Evolutionary conservation across 2,797 vertebrate genomes (phyloP).

Genomic region (Chelidonichthys spinosus): DNA sequence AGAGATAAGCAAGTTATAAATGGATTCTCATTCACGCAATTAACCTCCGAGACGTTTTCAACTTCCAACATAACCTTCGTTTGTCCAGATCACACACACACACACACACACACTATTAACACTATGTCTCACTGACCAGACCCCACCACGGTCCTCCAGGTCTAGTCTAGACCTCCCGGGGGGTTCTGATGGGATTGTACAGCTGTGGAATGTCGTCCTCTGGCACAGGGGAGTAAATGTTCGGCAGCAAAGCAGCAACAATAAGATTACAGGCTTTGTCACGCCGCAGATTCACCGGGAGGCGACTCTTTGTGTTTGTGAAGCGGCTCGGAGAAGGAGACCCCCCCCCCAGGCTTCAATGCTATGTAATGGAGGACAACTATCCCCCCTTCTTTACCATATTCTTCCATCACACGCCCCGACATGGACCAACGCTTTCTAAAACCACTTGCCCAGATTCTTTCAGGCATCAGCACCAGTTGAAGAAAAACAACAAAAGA

Average conservation of each 20-base stretch:
- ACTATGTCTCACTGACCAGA: constrained; percentile 29
- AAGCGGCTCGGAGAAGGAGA: constrained; percentile 37
- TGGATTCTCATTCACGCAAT: background rate
- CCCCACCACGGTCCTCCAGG: constrained; percentile 37
- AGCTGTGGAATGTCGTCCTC: constrained; percentile 66
- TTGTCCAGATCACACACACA: constrained; percentile 17
- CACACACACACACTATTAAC: constrained; percentile 5
- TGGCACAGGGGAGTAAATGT: constrained; percentile 55
- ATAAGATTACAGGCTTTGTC: constrained; percentile 68
- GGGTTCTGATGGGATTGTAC: constrained; percentile 53
- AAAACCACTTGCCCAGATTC: constrained; percentile 18
- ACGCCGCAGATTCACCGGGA: constrained; percentile 55
- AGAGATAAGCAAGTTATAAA: constrained; percentile 24
- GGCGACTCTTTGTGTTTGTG: constrained; percentile 42
- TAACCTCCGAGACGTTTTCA: constrained; percentile 27
- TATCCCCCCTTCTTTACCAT: constrained; percentile 13
- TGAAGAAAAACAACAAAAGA: constrained; percentile 38
- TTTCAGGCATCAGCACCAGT: constrained; percentile 63
- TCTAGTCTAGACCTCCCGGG: constrained; percentile 35
- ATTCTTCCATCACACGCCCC: constrained; percentile 51
- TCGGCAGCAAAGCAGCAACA: constrained; percentile 43
- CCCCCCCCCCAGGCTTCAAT: constrained; percentile 42
- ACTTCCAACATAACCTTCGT: constrained; percentile 37
- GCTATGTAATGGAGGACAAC: constrained; percentile 42
- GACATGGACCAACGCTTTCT: constrained; percentile 51